phyloP scores from a whole-genome alignment of 2,113 vertebrate genomes.

The Apteryx owenii region DNA sequence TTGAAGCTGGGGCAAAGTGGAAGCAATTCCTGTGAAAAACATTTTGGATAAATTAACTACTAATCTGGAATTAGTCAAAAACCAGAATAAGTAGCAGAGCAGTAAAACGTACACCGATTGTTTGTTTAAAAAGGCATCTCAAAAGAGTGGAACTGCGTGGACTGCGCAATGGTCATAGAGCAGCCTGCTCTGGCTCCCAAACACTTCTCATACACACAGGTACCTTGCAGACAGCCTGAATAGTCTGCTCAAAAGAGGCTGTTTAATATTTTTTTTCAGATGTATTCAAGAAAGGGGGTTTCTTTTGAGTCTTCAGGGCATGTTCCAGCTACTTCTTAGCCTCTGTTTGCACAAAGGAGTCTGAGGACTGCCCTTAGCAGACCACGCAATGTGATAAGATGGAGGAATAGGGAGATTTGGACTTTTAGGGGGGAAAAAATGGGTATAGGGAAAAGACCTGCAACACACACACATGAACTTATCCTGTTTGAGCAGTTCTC shows the following conservation, averaged over 20 bases:
- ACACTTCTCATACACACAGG: neutral
- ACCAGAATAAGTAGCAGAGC: neutral
- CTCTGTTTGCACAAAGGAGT: neutral
- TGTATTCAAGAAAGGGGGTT: neutral
- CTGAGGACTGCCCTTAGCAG: neutral
- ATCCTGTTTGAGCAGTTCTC: neutral
- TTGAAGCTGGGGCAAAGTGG: neutral
- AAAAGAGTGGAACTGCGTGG: neutral
- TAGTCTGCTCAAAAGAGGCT: neutral
- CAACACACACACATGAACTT: neutral
- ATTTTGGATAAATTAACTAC: neutral
- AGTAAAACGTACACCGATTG: neutral
- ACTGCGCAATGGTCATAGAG: rapidly evolving
- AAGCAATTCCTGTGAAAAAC: neutral
- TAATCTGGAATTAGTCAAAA: neutral
- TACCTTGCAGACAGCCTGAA: neutral
- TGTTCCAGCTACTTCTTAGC: neutral
- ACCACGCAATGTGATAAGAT: neutral
- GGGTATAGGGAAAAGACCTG: neutral
- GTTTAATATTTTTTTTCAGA: neutral
- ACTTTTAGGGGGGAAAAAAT: neutral
- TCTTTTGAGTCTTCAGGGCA: neutral
- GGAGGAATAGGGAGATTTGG: neutral
- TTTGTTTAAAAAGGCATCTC: neutral
- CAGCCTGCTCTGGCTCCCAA: neutral